Evolutionary conservation across 1,140 invertebrate genomes (phyloP), one percentile per base, ranked within the genome.

Genomic region (Spodoptera frugiperda): DNA sequence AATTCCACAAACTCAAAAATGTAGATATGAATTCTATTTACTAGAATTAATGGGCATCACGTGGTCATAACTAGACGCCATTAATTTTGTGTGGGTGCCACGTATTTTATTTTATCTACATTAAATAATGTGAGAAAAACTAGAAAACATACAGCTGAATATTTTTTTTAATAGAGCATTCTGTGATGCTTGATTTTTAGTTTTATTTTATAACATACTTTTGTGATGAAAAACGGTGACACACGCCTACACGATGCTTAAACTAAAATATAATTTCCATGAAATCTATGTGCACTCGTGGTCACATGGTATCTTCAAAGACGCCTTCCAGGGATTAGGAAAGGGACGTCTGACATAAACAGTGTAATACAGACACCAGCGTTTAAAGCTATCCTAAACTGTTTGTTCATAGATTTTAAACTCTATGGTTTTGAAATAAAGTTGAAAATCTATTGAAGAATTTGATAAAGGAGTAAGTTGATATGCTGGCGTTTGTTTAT

Each of bases 51-150:
- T 65, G 19, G 61, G 4, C 61, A 6, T 65, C 61, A 65, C 61
- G 61, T 65, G 61, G 39, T 65, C 61, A 65, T 65, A 65, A 65
- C 61, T 19, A 19, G 44, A 46, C 44, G 39, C 44, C n/a, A 65
- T 48, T 65, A 65, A 48, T 65, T 65, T 63, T 46, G n/a, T 48
- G 44, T 21, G 61, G 61, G 46, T 21, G 25, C 59, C 44, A 17
- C 39, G 46, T 65, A 48, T 65, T 48, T 48, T 65, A 46, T 65
- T 21, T 48, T 11, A 11, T 46, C 39, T 65, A 48, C 44, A 48
- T 48, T 46, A 65, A 65, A 65, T 65, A 65, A 14, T 19, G 11
- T 14, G 44, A 25, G 44, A 11, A 65, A 65, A 19, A 11, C 17
- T 65, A 21, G 33, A 3, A 46, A 63, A 63, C 55, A 25, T 59